Evolutionary conservation across 1,140 invertebrate genomes (phyloP).

Genomic region (Drosophila parabipectinata): DNA sequence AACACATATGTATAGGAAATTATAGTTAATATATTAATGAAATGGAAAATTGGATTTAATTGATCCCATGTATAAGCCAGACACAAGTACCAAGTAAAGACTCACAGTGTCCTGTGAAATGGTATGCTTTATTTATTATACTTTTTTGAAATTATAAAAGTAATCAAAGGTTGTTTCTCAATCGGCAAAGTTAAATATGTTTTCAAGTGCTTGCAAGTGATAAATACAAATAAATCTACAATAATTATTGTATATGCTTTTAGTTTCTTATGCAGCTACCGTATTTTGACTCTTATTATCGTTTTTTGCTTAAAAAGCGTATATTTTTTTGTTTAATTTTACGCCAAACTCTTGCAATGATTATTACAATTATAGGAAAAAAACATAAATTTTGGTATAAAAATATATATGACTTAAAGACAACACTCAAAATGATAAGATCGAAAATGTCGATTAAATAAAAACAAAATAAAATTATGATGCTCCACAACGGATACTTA

Average conservation of each 20-base stretch:
- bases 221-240: slow-evolving; percentile 61
- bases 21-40: not conserved
- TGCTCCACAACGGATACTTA: slow-evolving; percentile 42
- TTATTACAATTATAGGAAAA: slow-evolving; percentile 26
- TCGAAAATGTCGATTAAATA: slow-evolving; percentile 19
- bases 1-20: slow-evolving; percentile 16
- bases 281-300: slow-evolving; percentile 50
- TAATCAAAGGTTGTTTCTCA: slow-evolving; percentile 40
- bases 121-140: slow-evolving; percentile 62
- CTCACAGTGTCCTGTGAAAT: slow-evolving; percentile 49
- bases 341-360: slow-evolving; percentile 3
- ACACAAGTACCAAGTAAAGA: not conserved
- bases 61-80: not conserved
- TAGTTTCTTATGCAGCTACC: slow-evolving; percentile 49
- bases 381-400: slow-evolving; percentile 36
- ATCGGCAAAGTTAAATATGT: slow-evolving; percentile 46
- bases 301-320: slow-evolving; percentile 30
- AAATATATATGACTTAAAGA: slow-evolving; percentile 24
- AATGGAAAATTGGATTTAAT: not conserved
- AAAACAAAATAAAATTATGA: slow-evolving; percentile 46
- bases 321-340: not conserved
- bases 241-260: slow-evolving; percentile 58
- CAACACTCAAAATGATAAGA: slow-evolving; percentile 22
- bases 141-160: slow-evolving; percentile 47
- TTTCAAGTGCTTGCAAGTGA: slow-evolving; percentile 50